Evolutionary conservation across 2,888 invertebrate species (phyloP).

Genomic region (Eilema sororculum): DNA sequence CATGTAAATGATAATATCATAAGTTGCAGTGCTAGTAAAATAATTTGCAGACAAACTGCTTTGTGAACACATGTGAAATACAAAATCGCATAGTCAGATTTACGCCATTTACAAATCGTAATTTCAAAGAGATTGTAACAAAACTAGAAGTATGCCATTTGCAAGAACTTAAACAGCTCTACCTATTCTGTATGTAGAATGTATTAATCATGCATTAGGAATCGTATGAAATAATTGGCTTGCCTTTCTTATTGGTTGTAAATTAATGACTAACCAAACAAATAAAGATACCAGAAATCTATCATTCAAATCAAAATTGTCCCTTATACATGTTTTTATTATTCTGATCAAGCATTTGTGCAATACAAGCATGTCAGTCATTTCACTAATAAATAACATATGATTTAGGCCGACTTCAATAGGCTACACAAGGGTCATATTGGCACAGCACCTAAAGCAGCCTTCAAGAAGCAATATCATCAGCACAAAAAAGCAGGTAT

Average conservation of each 20-base stretch:
- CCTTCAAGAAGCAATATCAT: conserved; percentile 67
- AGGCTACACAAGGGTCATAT: conserved; percentile 93
- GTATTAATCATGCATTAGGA: not conserved
- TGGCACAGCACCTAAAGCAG: conserved; percentile 90
- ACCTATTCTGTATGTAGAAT: no score
- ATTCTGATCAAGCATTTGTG: not conserved
- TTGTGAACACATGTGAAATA: no score
- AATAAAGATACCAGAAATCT: not conserved
- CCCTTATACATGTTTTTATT: not conserved
- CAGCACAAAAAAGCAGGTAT: conserved; percentile 86
- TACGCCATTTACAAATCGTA: no score
- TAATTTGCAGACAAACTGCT: no score
- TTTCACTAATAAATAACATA: not conserved
- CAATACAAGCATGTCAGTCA: not conserved
- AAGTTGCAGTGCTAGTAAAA: no score
- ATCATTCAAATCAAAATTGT: not conserved
- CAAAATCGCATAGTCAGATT: no score
- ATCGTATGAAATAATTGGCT: not conserved
- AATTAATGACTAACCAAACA: not conserved
- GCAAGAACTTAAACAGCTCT: not conserved
- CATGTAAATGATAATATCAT: no score
- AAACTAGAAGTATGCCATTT: no score
- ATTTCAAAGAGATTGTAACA: not conserved
- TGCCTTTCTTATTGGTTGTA: not conserved
- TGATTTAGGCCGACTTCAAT: conserved; percentile 91